Conservation (phyloP, 1,140 invertebrate genomes). For the Drosophila novamexicana region DNA sequence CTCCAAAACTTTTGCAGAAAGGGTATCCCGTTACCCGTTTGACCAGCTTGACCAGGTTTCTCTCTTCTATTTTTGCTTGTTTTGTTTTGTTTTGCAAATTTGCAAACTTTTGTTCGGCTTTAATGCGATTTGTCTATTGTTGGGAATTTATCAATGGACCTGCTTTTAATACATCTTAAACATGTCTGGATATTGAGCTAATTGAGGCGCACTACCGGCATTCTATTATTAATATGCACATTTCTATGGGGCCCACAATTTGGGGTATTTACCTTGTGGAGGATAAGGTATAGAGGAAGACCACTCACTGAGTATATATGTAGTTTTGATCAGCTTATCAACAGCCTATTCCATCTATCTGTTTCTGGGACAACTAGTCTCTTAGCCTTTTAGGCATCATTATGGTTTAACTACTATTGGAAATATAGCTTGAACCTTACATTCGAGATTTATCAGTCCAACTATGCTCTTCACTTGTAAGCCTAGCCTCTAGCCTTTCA, state of each 20-base stretch:
- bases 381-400: too few relatives aligned
- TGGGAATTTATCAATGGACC: constrained; percentile 17
- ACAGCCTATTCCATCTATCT: too few relatives aligned
- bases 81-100: constrained; percentile 25
- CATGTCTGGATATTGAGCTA: constrained; percentile 4
- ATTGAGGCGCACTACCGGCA: background rate
- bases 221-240: background rate
- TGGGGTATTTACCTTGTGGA: too few relatives aligned
- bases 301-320: too few relatives aligned
- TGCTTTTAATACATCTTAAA: constrained; percentile 14
- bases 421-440: too few relatives aligned
- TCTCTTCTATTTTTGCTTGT: background rate
- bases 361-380: too few relatives aligned
- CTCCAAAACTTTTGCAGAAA: constrained; percentile 19
- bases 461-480: too few relatives aligned
- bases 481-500: too few relatives aligned
- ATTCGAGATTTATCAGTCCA: too few relatives aligned
- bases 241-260: background rate
- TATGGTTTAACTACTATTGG: too few relatives aligned
- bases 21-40: constrained; percentile 8
- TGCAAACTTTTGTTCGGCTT: constrained; percentile 52
- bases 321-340: too few relatives aligned
- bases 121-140: constrained; percentile 31
- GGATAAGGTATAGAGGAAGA: too few relatives aligned
- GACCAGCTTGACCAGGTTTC: background rate